These are phyloP conservation scores for Schizopygopsis pylzovi DNA, from an alignment of 2,797 vertebrate genomes.

Conservation along the genomic window DNA sequence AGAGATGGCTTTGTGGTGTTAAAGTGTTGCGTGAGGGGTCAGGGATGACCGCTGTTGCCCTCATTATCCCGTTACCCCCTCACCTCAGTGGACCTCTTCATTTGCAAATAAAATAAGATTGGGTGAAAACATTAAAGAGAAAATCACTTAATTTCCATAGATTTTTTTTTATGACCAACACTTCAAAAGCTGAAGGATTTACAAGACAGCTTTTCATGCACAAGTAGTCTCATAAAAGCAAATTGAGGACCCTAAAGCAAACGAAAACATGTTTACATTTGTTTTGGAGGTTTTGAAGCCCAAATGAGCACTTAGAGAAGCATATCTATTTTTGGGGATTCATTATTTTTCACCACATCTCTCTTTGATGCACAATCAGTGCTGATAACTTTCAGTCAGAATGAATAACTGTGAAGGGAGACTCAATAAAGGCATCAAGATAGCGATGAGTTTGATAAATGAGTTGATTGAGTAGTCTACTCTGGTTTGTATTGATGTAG, in stretches of 20 bases:
- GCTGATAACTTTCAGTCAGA: conserved; percentile 22
- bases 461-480: conserved; percentile 52
- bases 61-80: conserved; percentile 48
- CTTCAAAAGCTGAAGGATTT: conserved; percentile 45
- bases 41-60: not conserved
- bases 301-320: conserved; percentile 12
- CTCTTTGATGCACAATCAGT: conserved; percentile 34
- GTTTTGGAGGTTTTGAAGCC: conserved; percentile 6
- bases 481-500: conserved; percentile 59
- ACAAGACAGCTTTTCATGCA: conserved; percentile 25
- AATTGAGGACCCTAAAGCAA: conserved; percentile 24
- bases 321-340: not conserved
- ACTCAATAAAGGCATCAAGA: conserved; percentile 64
- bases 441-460: conserved; percentile 59
- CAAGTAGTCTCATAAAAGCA: conserved; percentile 38
- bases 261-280: not conserved
- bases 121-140: conserved; percentile 19
- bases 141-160: conserved; percentile 48
- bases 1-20: not conserved
- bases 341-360: not conserved
- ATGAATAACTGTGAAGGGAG: conserved; percentile 44
- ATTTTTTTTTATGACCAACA: conserved; percentile 40
- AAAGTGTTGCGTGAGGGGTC: not conserved
- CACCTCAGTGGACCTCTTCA: conserved; percentile 28
- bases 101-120: conserved; percentile 48